Base-by-base conservation (phyloP, 2,888 invertebrate species). In the Synergus japonicus region DNA sequence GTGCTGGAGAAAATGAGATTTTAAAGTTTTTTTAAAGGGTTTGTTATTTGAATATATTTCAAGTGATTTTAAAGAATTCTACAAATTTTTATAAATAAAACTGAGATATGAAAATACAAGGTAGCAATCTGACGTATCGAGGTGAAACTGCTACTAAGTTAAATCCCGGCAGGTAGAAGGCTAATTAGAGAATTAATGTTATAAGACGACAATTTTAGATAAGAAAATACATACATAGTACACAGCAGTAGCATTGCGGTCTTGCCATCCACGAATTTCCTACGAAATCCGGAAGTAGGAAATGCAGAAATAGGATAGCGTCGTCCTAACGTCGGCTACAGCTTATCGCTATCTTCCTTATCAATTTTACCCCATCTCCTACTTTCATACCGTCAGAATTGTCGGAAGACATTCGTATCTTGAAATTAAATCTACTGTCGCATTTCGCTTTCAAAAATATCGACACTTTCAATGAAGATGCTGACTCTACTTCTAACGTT, bases 141-240 rank as follows among this genome's bases (percentile, higher is more conserved):
- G 54, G 18, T 73, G 41, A 73, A 73, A 58, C 73, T 37, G 54
- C 54, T 41, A 73, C 54, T 37, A 73, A 73, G 49, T 69, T 69
- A 49, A 69, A 29, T 15, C 15, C 73, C n/a, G 43, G 78, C 66
- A 76, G 77, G 60, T 69, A 44, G 78, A 29, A 78, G 79, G 79
- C 79, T 81, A 83, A 83, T 81, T 83, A 80, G 81, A 79, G 76
- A 65, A 64, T 83, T 83, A 83, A 78, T 81, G 66, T 82, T 82
- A 84, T 80, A 81, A 84, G 83, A 83, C 83, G 83, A 84, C 83
- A 79, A 84, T 84, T 85, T 79, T 73, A 85, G 83, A 85, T 85
- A 83, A 82, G 83, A 78, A 81, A 83, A 81, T 58, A 58, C 54
- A 58, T 37, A 37, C 4, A 81, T 82, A 82, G 81, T 82, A 82